Base-by-base conservation (phyloP, 2,797 vertebrate genomes). In the Gambusia yucatana region DNA sequence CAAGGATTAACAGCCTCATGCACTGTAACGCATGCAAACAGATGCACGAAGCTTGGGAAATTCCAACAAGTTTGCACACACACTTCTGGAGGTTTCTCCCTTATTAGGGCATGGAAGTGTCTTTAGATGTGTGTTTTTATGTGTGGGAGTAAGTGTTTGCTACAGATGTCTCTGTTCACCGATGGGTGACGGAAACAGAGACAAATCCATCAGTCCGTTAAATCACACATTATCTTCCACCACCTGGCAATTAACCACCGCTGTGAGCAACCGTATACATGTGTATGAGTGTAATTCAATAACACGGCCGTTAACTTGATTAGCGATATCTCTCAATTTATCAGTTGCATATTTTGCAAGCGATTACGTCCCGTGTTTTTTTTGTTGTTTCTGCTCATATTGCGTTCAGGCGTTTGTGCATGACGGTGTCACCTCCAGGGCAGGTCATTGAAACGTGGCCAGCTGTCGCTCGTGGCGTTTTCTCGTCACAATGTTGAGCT, bases 231-330 rank as follows among this genome's bases (percentile, higher is more conserved):
- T 95, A 95, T 95, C 92, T 87, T 85, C 88, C 84, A 83, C 90
- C 95, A 94, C 94, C 94, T 95, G 94, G 93, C 92, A 94, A 95
- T 95, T 95, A 95, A 90, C 88, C 87, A 89, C 87, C 47, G 72
- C 89, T 91, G 91, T 73, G 90, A 73, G 87, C 10, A 2, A 14
- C 69, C 22, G 16, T 84, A 61, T 81, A 79, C 77, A 71, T 73
- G 82, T 77, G 86, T 84, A 82, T 47, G 84, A 63, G 80, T 79
- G 82, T 92, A 88, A 93, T 94, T 87, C 88, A 91, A 94, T 92
- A 90, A 91, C 25, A 39, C 82, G 67, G 85, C 86, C 84, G 79
- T 87, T 84, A 81, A 92, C 91, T 90, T 86, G 93, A 90, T 93
- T 79, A 87, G 41, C 70, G 84, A 91, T 94, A 88, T 91, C 87